Percentiles rank a stretch among this genome's conserved stretches.
Evolutionary conservation across 2,888 invertebrate species (phyloP).

Genomic region (Drosophila austrosaltans): DNA sequence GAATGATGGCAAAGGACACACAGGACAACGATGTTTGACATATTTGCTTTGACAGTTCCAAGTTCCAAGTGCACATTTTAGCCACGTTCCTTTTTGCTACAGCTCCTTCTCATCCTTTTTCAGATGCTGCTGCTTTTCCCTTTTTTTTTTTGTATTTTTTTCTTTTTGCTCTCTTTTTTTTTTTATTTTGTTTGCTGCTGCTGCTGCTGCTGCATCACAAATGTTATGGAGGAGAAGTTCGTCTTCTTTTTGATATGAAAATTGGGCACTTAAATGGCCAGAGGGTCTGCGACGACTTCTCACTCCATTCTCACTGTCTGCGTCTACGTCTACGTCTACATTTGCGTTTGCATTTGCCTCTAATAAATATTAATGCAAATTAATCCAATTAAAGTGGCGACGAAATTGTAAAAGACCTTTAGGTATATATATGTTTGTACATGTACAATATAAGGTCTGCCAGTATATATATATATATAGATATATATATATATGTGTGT

Average conservation of each 20-base stretch:
- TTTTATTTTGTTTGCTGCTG: slow-evolving; percentile 53
- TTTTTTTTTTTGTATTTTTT: slow-evolving; percentile 35
- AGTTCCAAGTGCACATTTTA: slow-evolving; percentile 77
- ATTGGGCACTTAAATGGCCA: slow-evolving; percentile 74
- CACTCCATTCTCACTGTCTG: not conserved
- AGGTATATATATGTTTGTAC: slow-evolving; percentile 22
- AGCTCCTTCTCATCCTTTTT: slow-evolving; percentile 30
- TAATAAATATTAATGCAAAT: slow-evolving; percentile 78
- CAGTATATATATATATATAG: slow-evolving; percentile 27
- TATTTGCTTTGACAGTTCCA: slow-evolving; percentile 77
- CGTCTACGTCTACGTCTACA: slow-evolving; percentile 23
- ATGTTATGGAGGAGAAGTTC: slow-evolving; percentile 12
- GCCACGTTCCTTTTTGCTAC: slow-evolving; percentile 58
- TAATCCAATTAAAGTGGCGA: slow-evolving; percentile 75
- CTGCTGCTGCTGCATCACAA: slow-evolving; percentile 52
- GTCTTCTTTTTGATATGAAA: slow-evolving; percentile 55
- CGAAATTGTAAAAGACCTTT: slow-evolving; percentile 76
- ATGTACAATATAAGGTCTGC: slow-evolving; percentile 5
- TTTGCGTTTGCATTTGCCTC: slow-evolving; percentile 65
- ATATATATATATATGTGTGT: slow-evolving; percentile 31
- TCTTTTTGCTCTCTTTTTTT: slow-evolving; percentile 31
- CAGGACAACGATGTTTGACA: slow-evolving; percentile 75
- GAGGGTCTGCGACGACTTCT: slow-evolving; percentile 43
- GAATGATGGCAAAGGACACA: slow-evolving; percentile 57
- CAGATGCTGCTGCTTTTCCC: slow-evolving; percentile 20